Evolutionary conservation across 35 echinoderm and acorn worm species (phyloP), one percentile per base, ranked within the genome.

Genomic region (Ophiothrix spiculata): DNA sequence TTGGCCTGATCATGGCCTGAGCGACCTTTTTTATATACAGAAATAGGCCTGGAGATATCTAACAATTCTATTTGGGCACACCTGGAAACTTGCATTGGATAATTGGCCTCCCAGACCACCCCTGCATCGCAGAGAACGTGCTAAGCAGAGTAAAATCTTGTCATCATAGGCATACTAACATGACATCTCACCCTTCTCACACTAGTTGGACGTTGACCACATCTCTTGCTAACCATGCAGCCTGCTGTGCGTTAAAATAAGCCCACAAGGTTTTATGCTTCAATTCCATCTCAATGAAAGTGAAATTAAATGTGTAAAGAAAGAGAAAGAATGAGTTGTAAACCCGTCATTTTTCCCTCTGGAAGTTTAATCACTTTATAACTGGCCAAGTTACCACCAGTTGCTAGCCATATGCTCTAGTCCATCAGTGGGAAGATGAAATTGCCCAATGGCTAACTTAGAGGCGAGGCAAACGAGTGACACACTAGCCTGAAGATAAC

Each of bases 101-200:
- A 69, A 69, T 69, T 69, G 60, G 60, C 60, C 60, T 69, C 60
- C 60, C 60, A 28, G 60, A 69, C 60, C 60, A 69, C 60, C 60
- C 60, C 23, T 25, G 60, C 60, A 69, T 69, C 60, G 60, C 23
- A 10, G 60, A 15, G 3, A 25, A 69, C 60, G 60, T 69, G 60
- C 60, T 69, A 69, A 69, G 60, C 60, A 69, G 60, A 6, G 60
- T 28, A 69, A 69, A 69, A 69, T 6, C 60, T 69, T 69, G 60
- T 69, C 60, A 69, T 69, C 16, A 69, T 69, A 69, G 25, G 60
- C 60, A 69, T 69, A 12, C 60, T 69, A 69, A 69, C 60, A 69
- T 25, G 60, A 69, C 60, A 69, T 69, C 60, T 69, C 60, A 69
- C 4, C 60, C 60, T 10, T 28, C 6, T 49, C 42, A 10, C 42